These are phyloP conservation scores for Agriopis marginaria DNA, from an alignment of 2,888 invertebrate species.

Conservation along the genomic window DNA sequence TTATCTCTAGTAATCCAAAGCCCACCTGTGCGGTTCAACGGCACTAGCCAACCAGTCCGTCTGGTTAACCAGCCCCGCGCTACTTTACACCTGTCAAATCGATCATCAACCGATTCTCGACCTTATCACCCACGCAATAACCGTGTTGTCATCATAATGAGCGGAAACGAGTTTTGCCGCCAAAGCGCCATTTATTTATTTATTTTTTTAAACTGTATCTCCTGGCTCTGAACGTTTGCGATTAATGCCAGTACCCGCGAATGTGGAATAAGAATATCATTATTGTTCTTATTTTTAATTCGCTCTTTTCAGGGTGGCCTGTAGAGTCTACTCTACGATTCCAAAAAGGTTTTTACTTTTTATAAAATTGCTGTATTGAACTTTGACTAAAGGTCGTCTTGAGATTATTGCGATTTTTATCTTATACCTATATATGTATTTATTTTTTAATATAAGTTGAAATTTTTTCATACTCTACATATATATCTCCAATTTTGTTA, in stretches of 20 bases:
- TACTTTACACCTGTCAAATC: constrained; percentile 72
- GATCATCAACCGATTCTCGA: constrained; percentile 65
- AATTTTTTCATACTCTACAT: too few species aligned
- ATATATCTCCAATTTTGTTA: too few species aligned
- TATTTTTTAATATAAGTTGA: neutral
- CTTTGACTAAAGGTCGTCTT: neutral
- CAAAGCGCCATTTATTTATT: constrained; percentile 75
- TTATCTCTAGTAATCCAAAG: constrained; percentile 82
- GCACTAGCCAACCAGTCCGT: constrained; percentile 78
- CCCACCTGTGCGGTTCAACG: constrained; percentile 83
- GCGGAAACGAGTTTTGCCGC: constrained; percentile 64
- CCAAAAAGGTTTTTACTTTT: constrained; percentile 4
- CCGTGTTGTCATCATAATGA: constrained; percentile 54
- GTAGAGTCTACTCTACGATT: constrained; percentile 12
- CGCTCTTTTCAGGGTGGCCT: constrained; percentile 64
- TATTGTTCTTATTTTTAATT: constrained; percentile 51
- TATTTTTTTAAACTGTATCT: constrained; percentile 76
- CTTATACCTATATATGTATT: too few species aligned
- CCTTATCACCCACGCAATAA: constrained; percentile 62
- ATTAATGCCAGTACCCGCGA: constrained; percentile 70
- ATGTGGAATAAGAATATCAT: constrained; percentile 39
- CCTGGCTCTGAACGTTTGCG: constrained; percentile 69
- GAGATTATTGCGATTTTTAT: neutral
- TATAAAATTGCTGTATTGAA: constrained; percentile 1
- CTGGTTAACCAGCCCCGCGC: constrained; percentile 75